Evolutionary conservation across 2,888 invertebrate genomes (phyloP), one percentile per base, ranked within the genome.

Genomic region (Gasteruption jaculator): DNA sequence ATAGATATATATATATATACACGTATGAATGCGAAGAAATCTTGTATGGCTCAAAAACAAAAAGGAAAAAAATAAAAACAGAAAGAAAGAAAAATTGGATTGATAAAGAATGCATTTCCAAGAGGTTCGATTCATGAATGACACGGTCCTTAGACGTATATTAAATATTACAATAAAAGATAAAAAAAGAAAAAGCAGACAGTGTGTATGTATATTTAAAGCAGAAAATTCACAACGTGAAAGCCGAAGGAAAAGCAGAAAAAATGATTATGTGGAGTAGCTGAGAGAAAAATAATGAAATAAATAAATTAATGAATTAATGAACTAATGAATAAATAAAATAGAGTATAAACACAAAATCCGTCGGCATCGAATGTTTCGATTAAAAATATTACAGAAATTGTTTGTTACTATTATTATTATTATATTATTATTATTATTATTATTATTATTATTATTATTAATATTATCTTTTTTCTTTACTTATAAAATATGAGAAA

Each of bases 401-500:
- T n/a, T n/a, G n/a, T n/a, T n/a, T n/a, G 10, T 24, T 24, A 24
- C 10, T 24, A 24, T 24, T 24, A 24, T 24, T 24, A 24, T 24
- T 24, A 24, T 24, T 49, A 45, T 49, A 49, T 45, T 52, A 46
- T 45, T 58, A 60, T 53, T 54, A 55, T 46, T 53, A 56, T 45
- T 57, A 52, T 58, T 58, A 57, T 54, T 54, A 52, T 63, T 60
- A 62, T 61, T 57, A 61, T 43, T 51, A 56, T 57, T 60, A 52
- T 55, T 57, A 62, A 50, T 55, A 54, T 52, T 54, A 56, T 16
- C 14, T 46, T 54, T 53, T 58, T 61, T 63, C 62, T 61, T 64
- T 60, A 57, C 49, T 56, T 58, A 61, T 65, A 67, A 55, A 68
- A 12, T 51, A 49, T 58, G 54, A 61, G 57, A n/a, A n/a, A n/a